These are phyloP conservation scores for Euphydryas editha DNA, from an alignment of 2,888 invertebrate genomes.

Conservation along the genomic window DNA sequence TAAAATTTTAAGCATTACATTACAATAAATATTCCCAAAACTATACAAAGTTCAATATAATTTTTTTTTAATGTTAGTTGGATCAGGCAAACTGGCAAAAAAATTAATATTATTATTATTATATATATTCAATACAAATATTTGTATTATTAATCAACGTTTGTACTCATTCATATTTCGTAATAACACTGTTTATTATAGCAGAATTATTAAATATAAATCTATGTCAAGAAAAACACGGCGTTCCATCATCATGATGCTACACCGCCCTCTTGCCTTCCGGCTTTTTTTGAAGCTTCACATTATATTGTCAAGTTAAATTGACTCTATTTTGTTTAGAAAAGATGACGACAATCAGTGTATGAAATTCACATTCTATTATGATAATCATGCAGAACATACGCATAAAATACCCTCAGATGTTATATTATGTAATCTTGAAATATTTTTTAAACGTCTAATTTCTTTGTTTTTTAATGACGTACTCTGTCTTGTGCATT, in stretches of 20 bases:
- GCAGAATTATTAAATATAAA: slow-evolving; percentile 33
- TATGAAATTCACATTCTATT: slow-evolving; percentile 4
- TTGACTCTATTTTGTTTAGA: slow-evolving; percentile 17
- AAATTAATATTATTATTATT: too few relatives aligned
- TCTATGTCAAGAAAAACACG: slow-evolving; percentile 48
- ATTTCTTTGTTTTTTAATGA: not conserved
- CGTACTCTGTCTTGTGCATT: not conserved
- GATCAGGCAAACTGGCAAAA: too few relatives aligned
- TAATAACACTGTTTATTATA: slow-evolving; percentile 18
- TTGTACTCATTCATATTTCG: slow-evolving; percentile 6
- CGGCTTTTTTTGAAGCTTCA: slow-evolving; percentile 48
- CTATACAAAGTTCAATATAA: too few relatives aligned
- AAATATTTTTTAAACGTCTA: too few relatives aligned
- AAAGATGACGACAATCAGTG: not conserved
- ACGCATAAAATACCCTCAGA: not conserved
- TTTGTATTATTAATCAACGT: slow-evolving; percentile 4
- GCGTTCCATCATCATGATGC: slow-evolving; percentile 39
- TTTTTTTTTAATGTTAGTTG: too few relatives aligned
- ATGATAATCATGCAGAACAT: not conserved
- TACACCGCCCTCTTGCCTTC: slow-evolving; percentile 49
- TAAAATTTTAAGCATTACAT: too few relatives aligned
- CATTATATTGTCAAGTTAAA: slow-evolving; percentile 28
- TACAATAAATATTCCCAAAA: too few relatives aligned
- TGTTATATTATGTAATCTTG: too few relatives aligned
- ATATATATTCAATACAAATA: too few relatives aligned